A percentile compares a stretch with the other conserved stretches of the same genome.
Evolutionary conservation across 2,888 invertebrate species (phyloP).

Genomic region (Pimpla rufipes): DNA sequence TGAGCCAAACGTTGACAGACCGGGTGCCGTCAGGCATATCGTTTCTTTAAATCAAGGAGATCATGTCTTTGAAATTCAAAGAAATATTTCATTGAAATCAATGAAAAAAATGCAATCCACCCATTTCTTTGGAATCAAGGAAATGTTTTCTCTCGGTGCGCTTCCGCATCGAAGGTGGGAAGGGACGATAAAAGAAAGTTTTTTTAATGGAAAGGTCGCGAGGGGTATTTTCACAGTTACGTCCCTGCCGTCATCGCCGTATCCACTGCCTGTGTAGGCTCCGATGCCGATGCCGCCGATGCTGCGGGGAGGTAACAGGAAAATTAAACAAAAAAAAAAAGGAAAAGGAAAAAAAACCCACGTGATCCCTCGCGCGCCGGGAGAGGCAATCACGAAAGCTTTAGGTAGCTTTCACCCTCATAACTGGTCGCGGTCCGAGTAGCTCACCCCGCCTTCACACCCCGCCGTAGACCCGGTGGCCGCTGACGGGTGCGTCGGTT

Average conservation of each 20-base stretch:
- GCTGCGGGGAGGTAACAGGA: constrained; percentile 55
- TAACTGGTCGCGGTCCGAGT: constrained; percentile 70
- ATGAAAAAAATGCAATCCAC: too few relatives aligned
- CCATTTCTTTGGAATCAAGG: too few relatives aligned
- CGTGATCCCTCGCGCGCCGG: constrained; percentile 72
- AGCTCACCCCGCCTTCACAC: constrained; percentile 38
- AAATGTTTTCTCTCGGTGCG: too few relatives aligned
- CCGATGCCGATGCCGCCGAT: too few relatives aligned
- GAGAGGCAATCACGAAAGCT: constrained; percentile 78
- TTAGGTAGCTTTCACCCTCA: constrained; percentile 71
- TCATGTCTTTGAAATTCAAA: too few relatives aligned
- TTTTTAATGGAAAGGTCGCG: constrained; percentile 13
- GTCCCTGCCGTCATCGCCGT: not conserved
- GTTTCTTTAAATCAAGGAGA: too few relatives aligned
- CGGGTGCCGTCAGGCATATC: too few relatives aligned
- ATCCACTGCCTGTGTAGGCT: not conserved
- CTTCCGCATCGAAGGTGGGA: constrained; percentile 36
- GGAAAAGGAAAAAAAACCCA: constrained; percentile 54
- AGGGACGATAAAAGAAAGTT: constrained; percentile 24
- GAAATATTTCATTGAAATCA: too few relatives aligned
- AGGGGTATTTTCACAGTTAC: constrained; percentile 10
- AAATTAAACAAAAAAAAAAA: constrained; percentile 78
- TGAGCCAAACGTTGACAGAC: too few relatives aligned
- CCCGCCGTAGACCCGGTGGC: not conserved
- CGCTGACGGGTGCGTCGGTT: constrained; percentile 56